These are phyloP conservation scores for Drosophila persimilis DNA, from an alignment of 1,140 invertebrate genomes.

Conservation along the genomic window DNA sequence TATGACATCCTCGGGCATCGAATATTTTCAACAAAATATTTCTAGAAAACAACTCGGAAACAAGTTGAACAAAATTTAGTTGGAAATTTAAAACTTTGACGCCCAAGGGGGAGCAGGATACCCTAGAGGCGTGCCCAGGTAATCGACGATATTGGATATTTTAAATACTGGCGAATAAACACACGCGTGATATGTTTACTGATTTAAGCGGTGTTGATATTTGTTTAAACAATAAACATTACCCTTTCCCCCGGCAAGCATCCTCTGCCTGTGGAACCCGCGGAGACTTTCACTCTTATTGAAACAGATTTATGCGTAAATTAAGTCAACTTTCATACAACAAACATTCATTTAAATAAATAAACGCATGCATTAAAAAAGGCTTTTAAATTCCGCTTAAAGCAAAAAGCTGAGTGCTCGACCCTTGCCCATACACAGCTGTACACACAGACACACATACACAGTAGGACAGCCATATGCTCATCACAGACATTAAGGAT, in stretches of 20 bases:
- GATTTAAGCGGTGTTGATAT: too few species aligned
- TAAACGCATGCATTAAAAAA: not conserved
- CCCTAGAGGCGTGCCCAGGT: too few species aligned
- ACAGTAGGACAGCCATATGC: constrained; percentile 38
- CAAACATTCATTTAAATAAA: constrained; percentile 3
- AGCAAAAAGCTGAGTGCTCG: constrained; percentile 19
- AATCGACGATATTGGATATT: too few species aligned
- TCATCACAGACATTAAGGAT: constrained; percentile 62
- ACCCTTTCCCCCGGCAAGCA: too few species aligned
- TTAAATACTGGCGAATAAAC: too few species aligned
- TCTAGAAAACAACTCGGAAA: constrained; percentile 1
- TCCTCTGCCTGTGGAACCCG: too few species aligned
- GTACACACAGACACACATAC: not conserved
- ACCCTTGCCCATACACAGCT: constrained; percentile 5
- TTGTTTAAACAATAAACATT: too few species aligned
- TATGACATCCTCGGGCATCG: not conserved
- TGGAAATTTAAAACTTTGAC: too few species aligned
- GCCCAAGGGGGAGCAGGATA: too few species aligned
- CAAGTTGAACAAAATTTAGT: not conserved
- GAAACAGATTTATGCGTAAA: not conserved
- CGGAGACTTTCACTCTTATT: too few species aligned
- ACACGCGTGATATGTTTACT: too few species aligned
- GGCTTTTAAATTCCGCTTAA: constrained; percentile 32
- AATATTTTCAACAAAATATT: not conserved
- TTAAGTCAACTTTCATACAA: not conserved